A percentile compares a stretch with the other conserved stretches of the same genome.
Conservation (phyloP, 2,113 vertebrate species). For the Loxodonta africana region DNA sequence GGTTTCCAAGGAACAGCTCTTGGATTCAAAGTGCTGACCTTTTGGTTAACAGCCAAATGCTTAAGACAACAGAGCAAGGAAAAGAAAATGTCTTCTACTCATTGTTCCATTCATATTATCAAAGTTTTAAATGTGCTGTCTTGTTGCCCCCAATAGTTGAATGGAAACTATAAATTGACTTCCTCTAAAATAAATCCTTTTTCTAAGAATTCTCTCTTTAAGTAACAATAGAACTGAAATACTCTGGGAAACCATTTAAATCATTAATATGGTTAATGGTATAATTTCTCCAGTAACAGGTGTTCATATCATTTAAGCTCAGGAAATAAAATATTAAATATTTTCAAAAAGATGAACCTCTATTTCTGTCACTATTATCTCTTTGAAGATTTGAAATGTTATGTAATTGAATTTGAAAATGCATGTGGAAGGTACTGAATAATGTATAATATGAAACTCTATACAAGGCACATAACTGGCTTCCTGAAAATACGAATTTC, state of each 20-base stretch:
- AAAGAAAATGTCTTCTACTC: not conserved
- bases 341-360: constrained; percentile 69
- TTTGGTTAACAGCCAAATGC: no score
- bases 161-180: constrained; percentile 46
- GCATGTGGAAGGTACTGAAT: constrained; percentile 27
- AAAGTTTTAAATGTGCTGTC: not conserved
- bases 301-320: constrained; percentile 64
- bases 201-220: constrained; percentile 32
- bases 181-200: constrained; percentile 35
- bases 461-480: not conserved
- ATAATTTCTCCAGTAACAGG: constrained; percentile 60
- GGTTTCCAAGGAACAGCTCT: no score
- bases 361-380: constrained; percentile 71
- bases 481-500: constrained; percentile 49
- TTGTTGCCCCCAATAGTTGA: not conserved
- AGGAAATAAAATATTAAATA: constrained; percentile 76
- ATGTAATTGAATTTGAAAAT: constrained; percentile 67
- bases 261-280: constrained; percentile 74
- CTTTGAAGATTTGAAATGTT: constrained; percentile 65
- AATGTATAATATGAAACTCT: constrained; percentile 17
- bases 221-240: constrained; percentile 52
- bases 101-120: not conserved
- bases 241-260: constrained; percentile 54
- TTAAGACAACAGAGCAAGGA: not conserved
- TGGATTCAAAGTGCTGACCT: no score